Conservation (phyloP, 2,797 vertebrate species). For the Thamnophis elegans region DNA sequence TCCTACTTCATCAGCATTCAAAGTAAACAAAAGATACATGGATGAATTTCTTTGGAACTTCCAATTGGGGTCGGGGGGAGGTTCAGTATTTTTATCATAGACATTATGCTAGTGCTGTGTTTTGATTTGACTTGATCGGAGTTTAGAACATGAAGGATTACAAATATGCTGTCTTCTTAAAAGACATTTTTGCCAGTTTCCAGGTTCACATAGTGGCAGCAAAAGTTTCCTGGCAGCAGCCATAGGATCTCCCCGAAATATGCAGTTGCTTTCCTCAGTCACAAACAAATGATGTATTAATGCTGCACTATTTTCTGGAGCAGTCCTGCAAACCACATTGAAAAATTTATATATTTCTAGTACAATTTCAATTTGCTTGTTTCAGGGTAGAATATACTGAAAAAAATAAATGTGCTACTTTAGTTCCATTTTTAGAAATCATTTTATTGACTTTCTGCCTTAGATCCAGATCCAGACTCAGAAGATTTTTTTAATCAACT, state of each 20-base stretch:
- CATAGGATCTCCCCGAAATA: neutral
- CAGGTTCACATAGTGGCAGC: neutral
- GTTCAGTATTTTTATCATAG: neutral
- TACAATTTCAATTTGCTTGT: neutral
- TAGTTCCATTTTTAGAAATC: neutral
- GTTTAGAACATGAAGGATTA: neutral
- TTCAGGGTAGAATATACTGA: neutral
- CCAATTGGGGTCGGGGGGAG: accelerated
- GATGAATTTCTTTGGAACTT: slow-evolving; percentile 9
- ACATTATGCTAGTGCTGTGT: neutral
- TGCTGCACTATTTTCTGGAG: neutral
- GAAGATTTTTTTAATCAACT: neutral
- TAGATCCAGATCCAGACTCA: neutral
- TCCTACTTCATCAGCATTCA: neutral
- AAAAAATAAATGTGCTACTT: neutral
- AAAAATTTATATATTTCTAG: neutral
- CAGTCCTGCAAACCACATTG: neutral
- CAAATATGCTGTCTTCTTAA: neutral
- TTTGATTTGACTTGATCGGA: neutral
- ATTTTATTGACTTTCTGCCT: too few species aligned
- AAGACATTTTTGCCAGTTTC: neutral
- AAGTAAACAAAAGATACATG: neutral
- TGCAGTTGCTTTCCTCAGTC: neutral
- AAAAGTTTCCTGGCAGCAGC: neutral
- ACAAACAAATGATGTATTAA: neutral